Percentiles rank a stretch among this genome's conserved stretches.
phyloP scores from a whole-genome alignment of 2,113 vertebrate species.

The Electrona antarctica region DNA sequence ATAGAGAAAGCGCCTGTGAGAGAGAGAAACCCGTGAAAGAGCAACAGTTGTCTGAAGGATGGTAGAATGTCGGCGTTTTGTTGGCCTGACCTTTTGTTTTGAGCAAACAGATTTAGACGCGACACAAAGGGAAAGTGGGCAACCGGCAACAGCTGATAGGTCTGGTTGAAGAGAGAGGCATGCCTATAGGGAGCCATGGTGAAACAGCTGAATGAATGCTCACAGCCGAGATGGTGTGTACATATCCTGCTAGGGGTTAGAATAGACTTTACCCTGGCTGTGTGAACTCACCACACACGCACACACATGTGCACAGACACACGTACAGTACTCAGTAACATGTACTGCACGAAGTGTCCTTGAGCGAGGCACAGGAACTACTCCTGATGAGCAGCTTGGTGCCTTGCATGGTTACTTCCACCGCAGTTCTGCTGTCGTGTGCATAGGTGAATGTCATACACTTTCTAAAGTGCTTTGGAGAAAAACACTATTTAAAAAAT shows the following conservation, averaged over 20 bases:
- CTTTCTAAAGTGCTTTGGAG: too few species aligned
- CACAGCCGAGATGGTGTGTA: conserved; percentile 45
- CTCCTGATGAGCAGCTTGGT: too few species aligned
- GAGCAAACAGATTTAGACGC: conserved; percentile 69
- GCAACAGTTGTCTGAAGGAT: conserved; percentile 28
- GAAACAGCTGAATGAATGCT: conserved; percentile 61
- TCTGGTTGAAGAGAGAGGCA: conserved; percentile 50
- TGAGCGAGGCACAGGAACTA: background rate
- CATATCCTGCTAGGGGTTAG: conserved; percentile 47
- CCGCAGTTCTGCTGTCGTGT: too few species aligned
- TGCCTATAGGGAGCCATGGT: conserved; percentile 74
- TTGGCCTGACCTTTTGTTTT: conserved; percentile 70
- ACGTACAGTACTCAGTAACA: conserved; percentile 1
- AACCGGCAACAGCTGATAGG: conserved; percentile 68
- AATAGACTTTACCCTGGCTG: conserved; percentile 30
- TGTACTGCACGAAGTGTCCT: background rate
- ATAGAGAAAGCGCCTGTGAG: conserved; percentile 1
- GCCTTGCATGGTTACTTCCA: too few species aligned
- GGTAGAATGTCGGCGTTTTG: conserved; percentile 52
- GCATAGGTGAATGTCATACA: too few species aligned
- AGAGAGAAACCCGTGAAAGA: conserved; percentile 27
- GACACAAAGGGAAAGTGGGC: conserved; percentile 61
- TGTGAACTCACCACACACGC: background rate
- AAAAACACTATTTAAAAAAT: too few species aligned
- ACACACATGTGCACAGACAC: background rate